phyloP scores from a whole-genome alignment of 2,113 vertebrate species.

The Aspiorhynchus laticeps region DNA sequence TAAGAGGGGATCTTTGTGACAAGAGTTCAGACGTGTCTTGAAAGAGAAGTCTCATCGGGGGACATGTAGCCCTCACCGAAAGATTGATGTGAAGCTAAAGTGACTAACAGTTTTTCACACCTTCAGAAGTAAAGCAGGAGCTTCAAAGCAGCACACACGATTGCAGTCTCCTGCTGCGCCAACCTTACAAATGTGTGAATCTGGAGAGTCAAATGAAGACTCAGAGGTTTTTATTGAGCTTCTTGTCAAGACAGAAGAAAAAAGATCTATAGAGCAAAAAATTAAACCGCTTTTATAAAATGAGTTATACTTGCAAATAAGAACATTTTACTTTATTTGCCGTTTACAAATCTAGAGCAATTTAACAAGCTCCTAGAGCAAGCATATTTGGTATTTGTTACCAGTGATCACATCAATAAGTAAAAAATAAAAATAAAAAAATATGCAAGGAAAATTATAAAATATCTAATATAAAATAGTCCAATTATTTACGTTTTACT shows the following conservation, averaged over 20 bases:
- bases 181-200: constrained; percentile 33
- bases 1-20: constrained; percentile 4
- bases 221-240: neutral
- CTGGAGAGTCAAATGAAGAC: neutral
- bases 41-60: constrained; percentile 8
- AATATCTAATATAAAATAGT: neutral
- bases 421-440: neutral
- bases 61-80: neutral
- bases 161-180: neutral
- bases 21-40: neutral
- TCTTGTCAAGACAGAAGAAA: neutral
- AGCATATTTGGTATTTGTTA: neutral
- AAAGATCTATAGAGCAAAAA: neutral
- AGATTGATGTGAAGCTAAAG: constrained; percentile 16
- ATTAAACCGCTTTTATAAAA: neutral
- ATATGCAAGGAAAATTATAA: neutral
- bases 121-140: constrained; percentile 20
- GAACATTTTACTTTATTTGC: neutral
- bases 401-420: neutral
- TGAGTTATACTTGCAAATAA: neutral
- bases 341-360: neutral
- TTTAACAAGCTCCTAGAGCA: neutral
- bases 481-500: too few species aligned
- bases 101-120: constrained; percentile 43
- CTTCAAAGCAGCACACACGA: neutral